A percentile compares a stretch with the other conserved stretches of the same genome.
phyloP scores from a whole-genome alignment of 2,888 invertebrate species.

The Microplitis manilae region DNA sequence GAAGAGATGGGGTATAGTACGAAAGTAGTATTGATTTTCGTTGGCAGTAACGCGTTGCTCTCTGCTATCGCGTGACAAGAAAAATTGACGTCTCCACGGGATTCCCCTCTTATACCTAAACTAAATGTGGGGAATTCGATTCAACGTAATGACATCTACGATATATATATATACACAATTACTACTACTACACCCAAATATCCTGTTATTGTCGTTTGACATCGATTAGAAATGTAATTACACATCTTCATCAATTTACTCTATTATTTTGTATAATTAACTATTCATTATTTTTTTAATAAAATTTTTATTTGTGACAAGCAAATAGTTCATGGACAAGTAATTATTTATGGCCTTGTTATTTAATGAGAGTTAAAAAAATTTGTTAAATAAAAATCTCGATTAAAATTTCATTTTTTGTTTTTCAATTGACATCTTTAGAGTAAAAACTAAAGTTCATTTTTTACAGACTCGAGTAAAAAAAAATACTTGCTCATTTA shows the following conservation, averaged over 20 bases:
- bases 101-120: slow-evolving; percentile 19
- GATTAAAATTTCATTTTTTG: too few species aligned
- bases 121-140: slow-evolving; percentile 29
- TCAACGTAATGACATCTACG: slow-evolving; percentile 28
- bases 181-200: neutral
- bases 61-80: slow-evolving; percentile 60
- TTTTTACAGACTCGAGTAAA: neutral
- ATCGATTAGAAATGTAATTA: slow-evolving; percentile 16
- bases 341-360: too few species aligned
- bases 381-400: too few species aligned
- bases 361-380: too few species aligned
- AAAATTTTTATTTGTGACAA: too few species aligned
- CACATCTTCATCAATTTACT: neutral
- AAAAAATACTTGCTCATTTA: neutral
- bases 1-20: slow-evolving; percentile 18
- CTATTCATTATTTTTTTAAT: too few species aligned
- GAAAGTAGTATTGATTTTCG: slow-evolving; percentile 57
- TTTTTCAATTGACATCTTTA: too few species aligned
- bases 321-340: neutral
- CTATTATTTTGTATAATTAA: too few species aligned
- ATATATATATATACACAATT: neutral
- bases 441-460: too few species aligned
- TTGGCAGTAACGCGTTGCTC: slow-evolving; percentile 18
- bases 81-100: slow-evolving; percentile 54
- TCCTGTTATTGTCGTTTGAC: slow-evolving; percentile 11